phyloP scores from a whole-genome alignment of 2,113 vertebrate species.

The Shinisaurus crocodilurus region DNA sequence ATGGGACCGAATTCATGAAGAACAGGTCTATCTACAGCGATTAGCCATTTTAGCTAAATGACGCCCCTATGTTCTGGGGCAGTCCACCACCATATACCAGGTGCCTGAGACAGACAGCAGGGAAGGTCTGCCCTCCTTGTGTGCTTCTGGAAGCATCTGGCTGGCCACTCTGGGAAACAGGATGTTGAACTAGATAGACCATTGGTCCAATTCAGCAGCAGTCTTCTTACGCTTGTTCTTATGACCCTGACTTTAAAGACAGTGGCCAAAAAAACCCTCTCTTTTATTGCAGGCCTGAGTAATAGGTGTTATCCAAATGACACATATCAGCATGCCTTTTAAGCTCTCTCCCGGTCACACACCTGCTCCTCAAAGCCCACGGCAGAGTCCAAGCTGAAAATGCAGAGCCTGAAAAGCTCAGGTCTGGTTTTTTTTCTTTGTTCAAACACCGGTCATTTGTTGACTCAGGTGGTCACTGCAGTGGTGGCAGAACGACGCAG shows the following conservation, averaged over 20 bases:
- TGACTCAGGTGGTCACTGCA: conserved; percentile 68
- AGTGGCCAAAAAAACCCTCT: neutral
- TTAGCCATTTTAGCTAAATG: neutral
- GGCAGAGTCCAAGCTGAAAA: conserved; percentile 38
- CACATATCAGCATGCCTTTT: neutral
- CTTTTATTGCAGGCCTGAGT: neutral
- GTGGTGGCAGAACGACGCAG: conserved; percentile 52
- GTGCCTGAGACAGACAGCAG: neutral
- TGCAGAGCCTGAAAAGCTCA: conserved; percentile 43
- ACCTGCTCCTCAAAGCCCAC: conserved; percentile 45
- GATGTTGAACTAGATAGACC: neutral
- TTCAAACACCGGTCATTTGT: conserved; percentile 76
- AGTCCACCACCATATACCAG: neutral
- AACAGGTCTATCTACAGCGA: neutral
- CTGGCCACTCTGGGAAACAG: neutral
- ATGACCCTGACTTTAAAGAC: conserved; percentile 21
- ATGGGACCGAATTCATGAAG: neutral
- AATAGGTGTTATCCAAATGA: neutral
- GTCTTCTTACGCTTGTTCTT: conserved; percentile 13
- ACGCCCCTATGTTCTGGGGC: neutral
- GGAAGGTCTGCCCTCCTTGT: neutral
- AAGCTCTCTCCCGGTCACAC: conserved; percentile 10
- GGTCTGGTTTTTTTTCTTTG: conserved; percentile 71
- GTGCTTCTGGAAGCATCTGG: neutral
- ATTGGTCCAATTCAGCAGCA: neutral